Conservation (phyloP, 2,113 vertebrate species). For the Labeo rohita region DNA sequence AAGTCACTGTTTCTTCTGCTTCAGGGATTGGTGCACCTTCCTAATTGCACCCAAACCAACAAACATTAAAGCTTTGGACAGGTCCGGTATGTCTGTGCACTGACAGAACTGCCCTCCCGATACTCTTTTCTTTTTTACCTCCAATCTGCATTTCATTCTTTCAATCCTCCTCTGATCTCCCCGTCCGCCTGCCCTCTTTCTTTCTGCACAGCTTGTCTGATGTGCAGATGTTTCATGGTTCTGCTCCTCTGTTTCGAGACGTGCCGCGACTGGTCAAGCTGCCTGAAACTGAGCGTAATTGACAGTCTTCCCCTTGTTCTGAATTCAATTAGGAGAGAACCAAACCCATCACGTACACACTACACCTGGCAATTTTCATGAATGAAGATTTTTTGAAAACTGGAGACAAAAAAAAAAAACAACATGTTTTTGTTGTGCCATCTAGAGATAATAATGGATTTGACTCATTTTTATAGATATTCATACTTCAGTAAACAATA, state of each 20-base stretch:
- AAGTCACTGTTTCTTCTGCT: background rate
- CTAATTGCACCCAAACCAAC: slow-evolving; percentile 31
- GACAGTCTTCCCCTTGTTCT: slow-evolving; percentile 43
- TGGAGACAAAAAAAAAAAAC: background rate
- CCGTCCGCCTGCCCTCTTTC: background rate
- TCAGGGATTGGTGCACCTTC: background rate
- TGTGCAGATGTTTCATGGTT: slow-evolving; percentile 44
- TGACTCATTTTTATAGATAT: background rate
- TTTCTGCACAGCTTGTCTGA: slow-evolving; percentile 2
- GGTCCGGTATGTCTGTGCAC: background rate
- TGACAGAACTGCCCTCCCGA: background rate
- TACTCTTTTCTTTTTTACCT: background rate
- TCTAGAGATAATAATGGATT: background rate
- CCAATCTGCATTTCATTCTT: background rate
- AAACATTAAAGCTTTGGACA: slow-evolving; percentile 16
- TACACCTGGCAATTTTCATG: slow-evolving; percentile 21
- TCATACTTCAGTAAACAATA: background rate
- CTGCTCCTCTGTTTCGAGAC: slow-evolving; percentile 27
- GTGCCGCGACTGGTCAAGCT: slow-evolving; percentile 29
- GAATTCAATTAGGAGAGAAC: slow-evolving; percentile 40
- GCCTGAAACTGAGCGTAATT: slow-evolving; percentile 52
- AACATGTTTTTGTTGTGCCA: background rate
- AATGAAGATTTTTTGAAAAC: background rate
- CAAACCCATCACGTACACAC: background rate
- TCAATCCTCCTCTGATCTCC: background rate